Evolutionary conservation across 2,888 invertebrate genomes (phyloP).

Genomic region (Acholoe squamosa): DNA sequence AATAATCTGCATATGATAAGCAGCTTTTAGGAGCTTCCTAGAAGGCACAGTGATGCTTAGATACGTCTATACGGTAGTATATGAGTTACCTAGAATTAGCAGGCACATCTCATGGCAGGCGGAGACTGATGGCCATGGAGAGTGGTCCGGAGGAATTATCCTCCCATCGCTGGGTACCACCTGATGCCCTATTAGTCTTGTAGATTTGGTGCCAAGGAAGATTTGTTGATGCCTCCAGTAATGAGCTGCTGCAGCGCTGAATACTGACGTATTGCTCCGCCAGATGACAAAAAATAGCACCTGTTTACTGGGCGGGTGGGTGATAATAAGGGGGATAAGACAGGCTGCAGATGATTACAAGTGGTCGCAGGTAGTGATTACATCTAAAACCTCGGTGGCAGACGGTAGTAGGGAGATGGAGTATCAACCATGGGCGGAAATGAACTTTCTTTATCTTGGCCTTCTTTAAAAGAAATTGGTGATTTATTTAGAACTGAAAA

Average conservation of each 20-base stretch:
- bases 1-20: too few relatives aligned
- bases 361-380: slow-evolving; percentile 1
- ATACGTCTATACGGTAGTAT: too few relatives aligned
- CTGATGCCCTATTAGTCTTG: slow-evolving; percentile 40
- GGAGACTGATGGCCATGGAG: neutral
- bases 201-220: slow-evolving; percentile 19
- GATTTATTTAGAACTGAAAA: neutral
- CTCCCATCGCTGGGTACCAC: neutral
- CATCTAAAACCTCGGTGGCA: neutral
- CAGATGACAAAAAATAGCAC: slow-evolving; percentile 15
- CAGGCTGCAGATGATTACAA: slow-evolving; percentile 3
- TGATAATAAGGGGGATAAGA: slow-evolving; percentile 24
- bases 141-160: neutral
- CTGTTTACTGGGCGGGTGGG: neutral
- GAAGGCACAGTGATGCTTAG: too few relatives aligned
- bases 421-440: neutral
- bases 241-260: neutral
- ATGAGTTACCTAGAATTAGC: too few relatives aligned
- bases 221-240: slow-evolving; percentile 20
- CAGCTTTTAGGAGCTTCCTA: too few relatives aligned
- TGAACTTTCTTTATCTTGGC: neutral
- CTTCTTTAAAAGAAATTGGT: neutral
- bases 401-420: neutral
- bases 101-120: too few relatives aligned
- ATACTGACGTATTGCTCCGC: slow-evolving; percentile 39